phyloP scores from a whole-genome alignment of 2,888 invertebrate genomes.

The Lepas anatifera region DNA sequence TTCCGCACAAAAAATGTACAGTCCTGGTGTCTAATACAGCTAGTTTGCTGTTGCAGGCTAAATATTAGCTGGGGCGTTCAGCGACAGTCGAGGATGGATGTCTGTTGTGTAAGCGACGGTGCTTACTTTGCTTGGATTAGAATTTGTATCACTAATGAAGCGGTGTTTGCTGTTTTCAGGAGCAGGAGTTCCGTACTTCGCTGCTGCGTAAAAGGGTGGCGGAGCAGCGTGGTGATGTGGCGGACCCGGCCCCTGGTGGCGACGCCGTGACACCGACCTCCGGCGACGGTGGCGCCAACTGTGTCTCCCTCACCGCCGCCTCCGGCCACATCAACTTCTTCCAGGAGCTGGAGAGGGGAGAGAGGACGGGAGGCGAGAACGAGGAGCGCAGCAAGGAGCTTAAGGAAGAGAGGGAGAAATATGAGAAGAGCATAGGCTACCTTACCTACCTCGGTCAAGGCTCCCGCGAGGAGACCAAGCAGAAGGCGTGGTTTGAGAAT shows the following conservation, averaged over 20 bases:
- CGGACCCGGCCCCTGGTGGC: conserved; percentile 24
- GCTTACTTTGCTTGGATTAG: no score
- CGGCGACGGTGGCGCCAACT: no score
- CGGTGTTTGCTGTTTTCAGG: no score
- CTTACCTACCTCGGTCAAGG: conserved; percentile 84
- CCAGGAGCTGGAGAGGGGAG: conserved; percentile 64
- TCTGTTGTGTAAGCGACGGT: no score
- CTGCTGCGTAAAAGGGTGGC: conserved; percentile 52
- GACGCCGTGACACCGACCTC: no score
- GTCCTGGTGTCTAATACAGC: no score
- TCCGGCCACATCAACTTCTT: conserved; percentile 70
- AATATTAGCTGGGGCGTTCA: no score
- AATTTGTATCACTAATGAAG: no score
- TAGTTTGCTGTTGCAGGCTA: no score
- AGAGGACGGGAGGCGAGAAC: conserved; percentile 52
- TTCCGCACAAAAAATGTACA: no score
- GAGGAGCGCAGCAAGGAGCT: conserved; percentile 78
- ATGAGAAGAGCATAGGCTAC: conserved; percentile 94
- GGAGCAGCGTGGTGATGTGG: conserved; percentile 27
- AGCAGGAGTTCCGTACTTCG: conserved; percentile 68
- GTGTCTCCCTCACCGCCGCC: conserved; percentile 19
- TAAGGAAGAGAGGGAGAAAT: conserved; percentile 84
- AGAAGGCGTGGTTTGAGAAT: conserved; percentile 23
- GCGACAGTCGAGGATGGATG: no score
- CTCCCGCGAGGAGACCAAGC: conserved; percentile 29